These are phyloP conservation scores for Hirudinaria manillensis DNA, from an alignment of 2,888 invertebrate species.

Conservation along the genomic window DNA sequence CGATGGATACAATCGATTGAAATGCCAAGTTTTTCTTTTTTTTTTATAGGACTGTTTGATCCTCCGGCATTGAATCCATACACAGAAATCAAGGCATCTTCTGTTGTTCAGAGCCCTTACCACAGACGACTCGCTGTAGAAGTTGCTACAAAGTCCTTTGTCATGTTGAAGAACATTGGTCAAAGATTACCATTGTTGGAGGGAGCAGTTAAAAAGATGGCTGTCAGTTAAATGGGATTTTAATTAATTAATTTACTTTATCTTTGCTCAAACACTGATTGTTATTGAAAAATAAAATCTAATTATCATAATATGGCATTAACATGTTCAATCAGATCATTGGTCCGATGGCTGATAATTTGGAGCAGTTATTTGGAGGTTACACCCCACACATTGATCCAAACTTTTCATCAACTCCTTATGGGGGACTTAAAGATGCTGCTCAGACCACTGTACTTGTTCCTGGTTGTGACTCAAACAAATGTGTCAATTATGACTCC, in stretches of 20 bases:
- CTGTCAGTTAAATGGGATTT: slow-evolving; percentile 3
- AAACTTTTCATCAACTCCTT: slow-evolving; percentile 44
- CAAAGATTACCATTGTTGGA: slow-evolving; percentile 23
- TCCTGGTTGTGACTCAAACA: slow-evolving; percentile 42
- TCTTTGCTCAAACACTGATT: not conserved
- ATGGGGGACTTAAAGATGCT: slow-evolving; percentile 42
- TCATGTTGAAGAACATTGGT: slow-evolving; percentile 44
- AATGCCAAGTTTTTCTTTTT: not conserved
- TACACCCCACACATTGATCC: slow-evolving; percentile 44
- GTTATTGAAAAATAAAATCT: not conserved
- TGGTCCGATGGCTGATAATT: slow-evolving; percentile 49
- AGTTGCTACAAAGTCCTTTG: slow-evolving; percentile 45
- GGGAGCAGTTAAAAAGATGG: slow-evolving; percentile 25
- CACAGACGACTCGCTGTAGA: slow-evolving; percentile 42
- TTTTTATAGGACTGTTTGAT: slow-evolving; percentile 41
- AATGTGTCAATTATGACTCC: not conserved
- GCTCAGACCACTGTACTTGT: slow-evolving; percentile 39
- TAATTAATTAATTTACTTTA: not conserved
- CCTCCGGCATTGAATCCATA: slow-evolving; percentile 47
- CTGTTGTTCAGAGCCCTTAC: slow-evolving; percentile 39
- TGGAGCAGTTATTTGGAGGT: slow-evolving; percentile 45
- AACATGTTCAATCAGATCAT: slow-evolving; percentile 42
- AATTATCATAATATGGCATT: not conserved
- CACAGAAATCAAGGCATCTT: slow-evolving; percentile 37
- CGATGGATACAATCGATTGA: too few species aligned